Evolutionary conservation across 2,888 invertebrate species (phyloP).

Genomic region (Nomada goodeniana): DNA sequence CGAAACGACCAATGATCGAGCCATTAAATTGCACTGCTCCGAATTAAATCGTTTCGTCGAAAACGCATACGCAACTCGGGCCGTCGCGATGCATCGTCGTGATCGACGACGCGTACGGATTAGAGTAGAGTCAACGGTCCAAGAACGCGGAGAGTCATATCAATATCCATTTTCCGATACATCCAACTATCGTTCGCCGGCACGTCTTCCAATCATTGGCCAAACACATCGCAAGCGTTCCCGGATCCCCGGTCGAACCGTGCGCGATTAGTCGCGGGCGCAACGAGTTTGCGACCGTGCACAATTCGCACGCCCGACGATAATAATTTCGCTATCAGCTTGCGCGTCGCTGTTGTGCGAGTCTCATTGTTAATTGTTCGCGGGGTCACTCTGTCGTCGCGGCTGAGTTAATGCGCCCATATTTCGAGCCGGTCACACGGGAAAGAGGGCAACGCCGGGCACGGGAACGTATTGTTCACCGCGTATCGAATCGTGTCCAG

Average conservation of each 20-base stretch:
- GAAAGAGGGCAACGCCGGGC: constrained; percentile 10
- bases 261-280: constrained; percentile 16
- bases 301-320: constrained; percentile 21
- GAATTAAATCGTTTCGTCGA: no score
- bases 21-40: no score
- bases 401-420: constrained; percentile 50
- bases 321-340: constrained; percentile 66
- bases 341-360: constrained; percentile 48
- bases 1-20: no score
- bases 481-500: constrained; percentile 30
- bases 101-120: no score
- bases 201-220: background rate
- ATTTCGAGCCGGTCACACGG: constrained; percentile 48
- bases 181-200: no score
- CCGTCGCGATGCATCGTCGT: no score
- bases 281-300: background rate
- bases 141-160: no score
- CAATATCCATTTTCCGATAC: no score
- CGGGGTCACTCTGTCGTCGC: constrained; percentile 33
- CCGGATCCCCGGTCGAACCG: background rate
- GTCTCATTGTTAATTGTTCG: constrained; percentile 64
- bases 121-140: no score
- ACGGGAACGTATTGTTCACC: constrained; percentile 36
- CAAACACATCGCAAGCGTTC: background rate
- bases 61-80: no score